phyloP scores from a whole-genome alignment of 2,113 vertebrate species.

The Osmerus eperlanus region DNA sequence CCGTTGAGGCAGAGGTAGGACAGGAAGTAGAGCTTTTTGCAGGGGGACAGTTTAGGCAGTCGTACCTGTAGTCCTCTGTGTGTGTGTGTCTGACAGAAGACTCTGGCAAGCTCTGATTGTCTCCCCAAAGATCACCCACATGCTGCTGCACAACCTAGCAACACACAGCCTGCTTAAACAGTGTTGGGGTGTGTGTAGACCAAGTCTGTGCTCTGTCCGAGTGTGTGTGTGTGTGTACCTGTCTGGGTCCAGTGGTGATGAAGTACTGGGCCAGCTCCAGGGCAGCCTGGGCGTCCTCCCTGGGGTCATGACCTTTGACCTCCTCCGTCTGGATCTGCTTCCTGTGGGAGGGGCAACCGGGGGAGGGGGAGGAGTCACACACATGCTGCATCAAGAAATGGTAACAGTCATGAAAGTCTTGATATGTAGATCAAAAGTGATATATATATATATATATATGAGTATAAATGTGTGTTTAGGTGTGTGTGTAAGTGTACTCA shows the following conservation, averaged over 20 bases:
- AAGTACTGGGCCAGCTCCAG: conserved; percentile 87
- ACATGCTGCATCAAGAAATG: background rate
- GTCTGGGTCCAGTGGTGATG: conserved; percentile 76
- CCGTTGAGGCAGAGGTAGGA: background rate
- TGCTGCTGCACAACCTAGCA: conserved; percentile 65
- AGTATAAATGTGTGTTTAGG: background rate
- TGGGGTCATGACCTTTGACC: conserved; percentile 77
- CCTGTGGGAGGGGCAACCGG: conserved; percentile 53
- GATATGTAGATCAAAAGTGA: too few relatives aligned
- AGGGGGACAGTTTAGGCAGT: background rate
- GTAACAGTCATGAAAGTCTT: too few relatives aligned
- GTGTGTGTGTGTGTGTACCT: conserved; percentile 63
- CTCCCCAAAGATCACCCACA: conserved; percentile 60
- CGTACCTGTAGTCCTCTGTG: conserved; percentile 42
- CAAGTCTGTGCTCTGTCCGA: background rate
- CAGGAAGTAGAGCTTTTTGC: background rate
- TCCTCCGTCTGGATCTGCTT: conserved; percentile 79
- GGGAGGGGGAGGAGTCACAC: conserved; percentile 5
- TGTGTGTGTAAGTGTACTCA: conserved; percentile 59
- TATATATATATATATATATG: background rate
- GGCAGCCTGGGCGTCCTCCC: conserved; percentile 81
- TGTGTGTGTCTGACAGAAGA: background rate
- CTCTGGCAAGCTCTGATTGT: conserved; percentile 10
- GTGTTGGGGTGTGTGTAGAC: background rate
- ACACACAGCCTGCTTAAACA: background rate